Conservation (phyloP, 2,113 vertebrate genomes). For the Hippocampus comes region DNA sequence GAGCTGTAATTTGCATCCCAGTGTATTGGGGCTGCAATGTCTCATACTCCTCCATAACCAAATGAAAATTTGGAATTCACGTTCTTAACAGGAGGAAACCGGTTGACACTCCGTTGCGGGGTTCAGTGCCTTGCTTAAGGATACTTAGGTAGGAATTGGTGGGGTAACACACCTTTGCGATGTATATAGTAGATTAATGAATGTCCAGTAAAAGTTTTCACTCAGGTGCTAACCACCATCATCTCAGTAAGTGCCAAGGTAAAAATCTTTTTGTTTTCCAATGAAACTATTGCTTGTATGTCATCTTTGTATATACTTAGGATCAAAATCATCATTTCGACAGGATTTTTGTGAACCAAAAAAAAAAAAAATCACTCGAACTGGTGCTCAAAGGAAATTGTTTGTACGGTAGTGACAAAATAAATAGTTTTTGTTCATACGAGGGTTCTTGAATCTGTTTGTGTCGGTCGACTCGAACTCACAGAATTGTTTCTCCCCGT, state of each 20-base stretch:
- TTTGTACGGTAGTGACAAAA: slow-evolving; percentile 42
- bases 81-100: not conserved
- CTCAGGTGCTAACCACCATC: not conserved
- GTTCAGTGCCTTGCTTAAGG: not conserved
- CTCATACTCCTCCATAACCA: not conserved
- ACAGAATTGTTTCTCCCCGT: not conserved
- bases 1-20: not conserved
- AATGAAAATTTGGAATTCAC: not conserved
- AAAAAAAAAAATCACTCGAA: slow-evolving; percentile 29
- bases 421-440: slow-evolving; percentile 39
- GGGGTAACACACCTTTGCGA: not conserved
- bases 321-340: slow-evolving; percentile 42
- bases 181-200: not conserved
- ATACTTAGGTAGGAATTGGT: not conserved
- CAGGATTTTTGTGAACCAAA: slow-evolving; percentile 24
- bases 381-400: slow-evolving; percentile 43
- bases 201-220: slow-evolving; percentile 1
- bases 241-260: slow-evolving; percentile 8
- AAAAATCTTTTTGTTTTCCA: slow-evolving; percentile 9
- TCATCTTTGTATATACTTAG: slow-evolving; percentile 39
- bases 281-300: slow-evolving; percentile 21
- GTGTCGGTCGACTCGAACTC: too few species aligned
- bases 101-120: not conserved
- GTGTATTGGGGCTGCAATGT: too few species aligned
- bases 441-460: not conserved